A percentile compares a stretch with the other conserved stretches of the same genome.
phyloP scores from a whole-genome alignment of 2,113 vertebrate species.

The Brienomyrus brachyistius region DNA sequence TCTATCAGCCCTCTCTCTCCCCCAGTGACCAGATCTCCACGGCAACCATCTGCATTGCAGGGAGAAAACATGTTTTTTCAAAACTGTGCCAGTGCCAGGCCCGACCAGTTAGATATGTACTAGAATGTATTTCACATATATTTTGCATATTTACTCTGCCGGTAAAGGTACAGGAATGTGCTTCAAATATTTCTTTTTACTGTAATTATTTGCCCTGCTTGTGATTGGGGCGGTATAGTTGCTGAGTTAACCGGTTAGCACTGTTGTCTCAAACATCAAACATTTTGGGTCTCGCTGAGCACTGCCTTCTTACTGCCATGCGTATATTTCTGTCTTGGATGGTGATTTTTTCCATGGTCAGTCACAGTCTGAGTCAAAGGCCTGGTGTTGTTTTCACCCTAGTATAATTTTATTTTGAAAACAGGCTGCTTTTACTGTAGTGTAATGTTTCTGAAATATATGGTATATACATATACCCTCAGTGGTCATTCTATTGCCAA shows the following conservation, averaged over 20 bases:
- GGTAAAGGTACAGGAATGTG: neutral
- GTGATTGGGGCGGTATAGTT: neutral
- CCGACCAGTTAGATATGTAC: neutral
- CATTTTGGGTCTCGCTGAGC: neutral
- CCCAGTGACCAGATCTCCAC: conserved; percentile 36
- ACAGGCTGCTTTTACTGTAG: neutral
- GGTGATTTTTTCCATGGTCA: neutral
- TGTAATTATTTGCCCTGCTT: neutral
- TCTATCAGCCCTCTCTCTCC: conserved; percentile 13
- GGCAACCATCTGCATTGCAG: conserved; percentile 38
- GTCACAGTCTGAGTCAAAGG: neutral
- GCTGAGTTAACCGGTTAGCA: neutral
- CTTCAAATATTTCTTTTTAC: neutral
- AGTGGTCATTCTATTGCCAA: neutral
- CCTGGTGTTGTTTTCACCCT: neutral
- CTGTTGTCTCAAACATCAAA: neutral
- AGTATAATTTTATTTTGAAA: neutral
- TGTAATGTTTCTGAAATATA: neutral
- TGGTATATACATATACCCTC: neutral
- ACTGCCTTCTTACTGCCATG: neutral
- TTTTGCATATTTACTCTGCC: neutral
- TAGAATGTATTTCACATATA: neutral
- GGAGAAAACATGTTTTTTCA: conserved; percentile 34
- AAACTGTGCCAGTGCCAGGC: conserved; percentile 17
- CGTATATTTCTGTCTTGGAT: neutral